Percentiles rank a stretch among this genome's conserved stretches.
These are phyloP conservation scores for Oasisia sp. DNA, from an alignment of 2,888 invertebrate species.

Conservation along the genomic window DNA sequence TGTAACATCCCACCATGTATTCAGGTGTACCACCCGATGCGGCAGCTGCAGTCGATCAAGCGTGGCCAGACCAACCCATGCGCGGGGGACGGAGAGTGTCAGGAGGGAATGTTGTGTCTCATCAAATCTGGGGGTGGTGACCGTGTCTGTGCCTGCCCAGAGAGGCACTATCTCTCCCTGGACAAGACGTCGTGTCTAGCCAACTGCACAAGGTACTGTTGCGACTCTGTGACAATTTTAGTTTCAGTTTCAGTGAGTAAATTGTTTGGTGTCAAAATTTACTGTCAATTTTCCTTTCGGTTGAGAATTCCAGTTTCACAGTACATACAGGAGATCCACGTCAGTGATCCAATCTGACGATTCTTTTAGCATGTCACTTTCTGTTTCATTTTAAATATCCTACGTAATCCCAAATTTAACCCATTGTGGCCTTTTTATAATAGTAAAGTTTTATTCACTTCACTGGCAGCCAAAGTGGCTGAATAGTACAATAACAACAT, in stretches of 20 bases:
- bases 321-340: neutral
- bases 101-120: conserved; percentile 78
- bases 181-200: conserved; percentile 88
- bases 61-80: conserved; percentile 70
- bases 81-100: conserved; percentile 75
- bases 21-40: conserved; percentile 33
- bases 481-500: too few relatives aligned
- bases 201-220: conserved; percentile 74
- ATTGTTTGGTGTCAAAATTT: neutral
- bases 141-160: conserved; percentile 90
- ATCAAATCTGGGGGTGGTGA: conserved; percentile 73
- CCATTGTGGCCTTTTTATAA: too few relatives aligned
- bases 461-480: too few relatives aligned
- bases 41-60: conserved; percentile 29
- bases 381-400: neutral
- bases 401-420: neutral
- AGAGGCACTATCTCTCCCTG: conserved; percentile 81
- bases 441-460: too few relatives aligned
- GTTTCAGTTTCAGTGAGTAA: neutral
- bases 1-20: neutral
- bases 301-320: neutral
- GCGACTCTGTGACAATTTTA: neutral
- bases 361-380: neutral
- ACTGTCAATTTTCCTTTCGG: neutral
- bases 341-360: too few relatives aligned